Base-by-base conservation (phyloP, 2,888 invertebrate genomes). In the Clostera curtula region DNA sequence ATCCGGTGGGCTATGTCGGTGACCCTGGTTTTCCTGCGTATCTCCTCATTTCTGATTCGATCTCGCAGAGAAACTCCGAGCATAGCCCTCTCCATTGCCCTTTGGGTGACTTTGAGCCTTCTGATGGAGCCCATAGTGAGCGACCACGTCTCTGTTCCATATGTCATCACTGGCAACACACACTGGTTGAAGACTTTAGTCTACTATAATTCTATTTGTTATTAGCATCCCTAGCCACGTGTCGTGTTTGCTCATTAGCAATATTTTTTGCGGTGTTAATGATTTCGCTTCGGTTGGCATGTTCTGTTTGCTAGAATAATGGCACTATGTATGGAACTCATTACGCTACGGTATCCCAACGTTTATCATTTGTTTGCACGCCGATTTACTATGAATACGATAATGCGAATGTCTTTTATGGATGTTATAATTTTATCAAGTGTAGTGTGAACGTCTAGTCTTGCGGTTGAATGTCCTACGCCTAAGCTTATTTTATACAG, bases 241-340 rank as follows among this genome's bases (percentile, higher is more conserved):
- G 35, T 44, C 53, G 25, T 59, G 38, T 65, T 66, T 61, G 44
- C 40, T 54, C 30, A 36, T 65, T 59, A 63, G 49, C 53, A 29
- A 40, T 40, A 43, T 60, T 60, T 60, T 51, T 47, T 39, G 46
- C 43, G 20, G 24, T 36, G 25, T 34, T 45, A 35, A 42, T 50
- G 31, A 48, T 56, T 56, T 36, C 34, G 41, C 36, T 41, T 46
- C 51, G 34, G 33, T 48, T 46, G 22, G 44, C 37, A 35, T 40
- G 42, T 29, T 47, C 34, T 62, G 40, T 55, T 52, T 52, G 43
- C 34, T 22, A 31, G 26, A 37, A 36, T 45, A 37, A 50, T 49
- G 25, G 27, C 19, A 21, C 23, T 49, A 38, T 53, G 34, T 55
- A 46, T 36, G 33, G 29, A 34, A 34, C 37, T 56, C 25, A 49